Evolutionary conservation across 1,140 invertebrate genomes (phyloP).

Genomic region (Bicyclus anynana): DNA sequence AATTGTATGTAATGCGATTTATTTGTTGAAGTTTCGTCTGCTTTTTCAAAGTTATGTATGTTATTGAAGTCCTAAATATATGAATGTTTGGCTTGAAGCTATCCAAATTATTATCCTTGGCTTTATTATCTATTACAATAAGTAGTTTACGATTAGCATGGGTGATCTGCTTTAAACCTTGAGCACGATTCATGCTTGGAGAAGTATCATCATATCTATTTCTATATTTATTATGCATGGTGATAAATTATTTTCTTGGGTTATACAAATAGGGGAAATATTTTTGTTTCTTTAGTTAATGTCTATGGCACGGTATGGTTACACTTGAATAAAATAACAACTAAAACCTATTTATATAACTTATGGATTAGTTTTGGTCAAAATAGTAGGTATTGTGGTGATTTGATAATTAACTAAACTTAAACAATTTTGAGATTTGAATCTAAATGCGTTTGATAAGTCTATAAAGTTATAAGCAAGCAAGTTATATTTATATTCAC

Average conservation of each 20-base stretch:
- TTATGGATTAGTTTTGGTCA: slow-evolving; percentile 27
- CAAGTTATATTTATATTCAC: no score
- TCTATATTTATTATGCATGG: not conserved
- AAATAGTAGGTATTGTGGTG: slow-evolving; percentile 14
- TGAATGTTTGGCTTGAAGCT: no score
- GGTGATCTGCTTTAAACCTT: not conserved
- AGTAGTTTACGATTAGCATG: not conserved
- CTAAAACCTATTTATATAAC: slow-evolving; percentile 14
- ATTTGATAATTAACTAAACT: no score
- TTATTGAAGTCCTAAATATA: not conserved
- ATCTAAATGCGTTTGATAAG: no score
- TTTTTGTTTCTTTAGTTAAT: not conserved
- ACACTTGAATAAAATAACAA: not conserved
- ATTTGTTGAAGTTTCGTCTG: slow-evolving; percentile 1
- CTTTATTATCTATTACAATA: not conserved
- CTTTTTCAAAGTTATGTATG: slow-evolving; percentile 1
- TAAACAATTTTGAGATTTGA: no score
- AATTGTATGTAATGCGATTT: slow-evolving; percentile 35
- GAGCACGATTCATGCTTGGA: not conserved
- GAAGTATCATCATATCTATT: not conserved
- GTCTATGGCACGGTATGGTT: not conserved
- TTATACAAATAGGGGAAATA: not conserved
- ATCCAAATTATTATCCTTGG: not conserved
- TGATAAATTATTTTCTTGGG: not conserved
- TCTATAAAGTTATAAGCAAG: no score